Conservation (phyloP, 2,113 vertebrate species). For the Oceanites oceanicus region DNA sequence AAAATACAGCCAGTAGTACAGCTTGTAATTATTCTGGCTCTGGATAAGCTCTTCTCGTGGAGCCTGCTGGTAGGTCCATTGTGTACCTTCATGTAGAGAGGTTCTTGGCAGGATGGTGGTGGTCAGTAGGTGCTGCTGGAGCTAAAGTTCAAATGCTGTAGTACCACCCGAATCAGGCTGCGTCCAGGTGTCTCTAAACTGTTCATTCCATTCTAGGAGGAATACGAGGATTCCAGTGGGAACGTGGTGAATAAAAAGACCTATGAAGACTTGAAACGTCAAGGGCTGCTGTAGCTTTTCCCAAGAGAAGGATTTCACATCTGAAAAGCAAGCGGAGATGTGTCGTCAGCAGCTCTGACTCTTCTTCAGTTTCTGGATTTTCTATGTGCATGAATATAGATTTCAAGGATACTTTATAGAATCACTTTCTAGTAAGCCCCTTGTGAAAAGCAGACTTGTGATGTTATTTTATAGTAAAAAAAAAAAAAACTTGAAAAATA, state of each 20-base stretch:
- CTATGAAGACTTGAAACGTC: constrained; percentile 95
- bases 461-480: constrained; percentile 67
- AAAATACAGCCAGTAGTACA: neutral
- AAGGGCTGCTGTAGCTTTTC: constrained; percentile 86
- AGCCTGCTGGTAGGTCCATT: neutral
- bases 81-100: neutral
- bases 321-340: neutral
- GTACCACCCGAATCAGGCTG: neutral
- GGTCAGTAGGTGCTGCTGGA: neutral
- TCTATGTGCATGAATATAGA: constrained; percentile 46
- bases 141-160: neutral
- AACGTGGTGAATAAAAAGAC: constrained; percentile 99
- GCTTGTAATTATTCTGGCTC: neutral
- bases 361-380: constrained; percentile 1
- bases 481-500: constrained; percentile 49
- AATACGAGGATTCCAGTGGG: constrained; percentile 96
- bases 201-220: constrained; percentile 80
- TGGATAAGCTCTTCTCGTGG: neutral
- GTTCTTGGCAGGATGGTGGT: neutral
- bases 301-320: neutral
- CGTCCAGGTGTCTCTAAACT: neutral
- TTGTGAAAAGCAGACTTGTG: constrained; percentile 45
- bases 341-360: neutral
- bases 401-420: constrained; percentile 60
- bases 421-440: constrained; percentile 17